Base-by-base conservation (phyloP, 2,888 invertebrate species). In the Bedellia somnulentella region DNA sequence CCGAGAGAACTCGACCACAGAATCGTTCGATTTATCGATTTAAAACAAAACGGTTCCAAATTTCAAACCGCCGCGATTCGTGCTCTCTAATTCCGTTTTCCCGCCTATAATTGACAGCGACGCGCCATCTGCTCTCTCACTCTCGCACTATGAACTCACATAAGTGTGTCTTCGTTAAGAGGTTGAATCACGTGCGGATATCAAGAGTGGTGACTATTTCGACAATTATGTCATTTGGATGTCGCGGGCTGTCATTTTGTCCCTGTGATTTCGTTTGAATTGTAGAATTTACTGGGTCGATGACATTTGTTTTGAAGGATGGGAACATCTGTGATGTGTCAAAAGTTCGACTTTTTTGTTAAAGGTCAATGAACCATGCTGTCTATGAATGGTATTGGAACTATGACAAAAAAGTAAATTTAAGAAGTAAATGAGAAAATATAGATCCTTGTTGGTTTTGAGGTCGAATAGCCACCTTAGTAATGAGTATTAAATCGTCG, bases 171-270 rank as follows among this genome's bases (percentile, higher is more conserved):
- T 52, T 55, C 42, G 26, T 60, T 54, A 35, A 31, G 32, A 42
- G 48, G 45, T 46, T 47, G 47, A 70, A 70, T 73, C 75, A 75
- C 75, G 75, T 75, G 70, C 70, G 61, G 44, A 46, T 60, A 62
- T 68, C 70, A 68, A n/a, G 58, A 56, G 63, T 50, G 56, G 57
- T 66, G 63, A 67, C 67, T 70, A 73, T 73, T 75, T 73, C 62
- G 75, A 73, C 75, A 73, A 75, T 75, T 75, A 75, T 75, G 75
- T 75, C 75, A 73, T 75, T 73, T 70, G 70, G 55, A 52, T 66
- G 68, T 64, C 60, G 61, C 61, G 62, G 70, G 63, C 60, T 68
- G 70, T 73, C 68, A 67, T 73, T 73, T 68, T 63, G 62, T 64
- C 58, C 52, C 62, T 63, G 55, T 73, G 70, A 73, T 75, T 73